Evolutionary conservation across 2,113 vertebrate genomes (phyloP).

Genomic region (Stigmatopora nigra): DNA sequence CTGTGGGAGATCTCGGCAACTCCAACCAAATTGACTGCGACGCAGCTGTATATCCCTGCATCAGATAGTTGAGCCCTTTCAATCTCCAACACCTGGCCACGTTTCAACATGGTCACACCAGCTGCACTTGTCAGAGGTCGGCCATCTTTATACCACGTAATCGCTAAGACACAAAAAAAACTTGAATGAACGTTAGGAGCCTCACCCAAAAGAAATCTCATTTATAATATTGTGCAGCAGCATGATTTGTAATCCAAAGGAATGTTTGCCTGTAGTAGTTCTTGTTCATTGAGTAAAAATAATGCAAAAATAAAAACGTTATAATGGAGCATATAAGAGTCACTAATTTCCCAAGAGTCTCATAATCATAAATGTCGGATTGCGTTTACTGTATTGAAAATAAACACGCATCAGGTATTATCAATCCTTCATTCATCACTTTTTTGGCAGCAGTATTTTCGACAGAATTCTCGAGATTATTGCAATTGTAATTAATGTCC

Average conservation of each 20-base stretch:
- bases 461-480: neutral
- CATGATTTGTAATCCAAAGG: neutral
- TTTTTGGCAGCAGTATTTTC: neutral
- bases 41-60: conserved; percentile 82
- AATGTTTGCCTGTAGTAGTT: neutral
- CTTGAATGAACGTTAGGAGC: neutral
- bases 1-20: conserved; percentile 75
- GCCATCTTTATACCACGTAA: conserved; percentile 88
- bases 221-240: neutral
- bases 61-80: conserved; percentile 79
- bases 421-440: neutral
- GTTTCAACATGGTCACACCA: conserved; percentile 66
- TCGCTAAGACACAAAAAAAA: conserved; percentile 54
- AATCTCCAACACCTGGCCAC: conserved; percentile 76
- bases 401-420: neutral
- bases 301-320: no score
- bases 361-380: neutral
- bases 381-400: neutral
- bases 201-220: neutral
- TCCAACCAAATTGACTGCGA: conserved; percentile 81
- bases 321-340: no score
- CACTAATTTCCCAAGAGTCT: neutral
- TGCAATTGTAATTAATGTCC: neutral
- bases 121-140: conserved; percentile 65
- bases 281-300: neutral